Percentiles rank a stretch among this genome's conserved stretches.
Evolutionary conservation across 2,888 invertebrate genomes (phyloP).

Genomic region (Troides helena): DNA sequence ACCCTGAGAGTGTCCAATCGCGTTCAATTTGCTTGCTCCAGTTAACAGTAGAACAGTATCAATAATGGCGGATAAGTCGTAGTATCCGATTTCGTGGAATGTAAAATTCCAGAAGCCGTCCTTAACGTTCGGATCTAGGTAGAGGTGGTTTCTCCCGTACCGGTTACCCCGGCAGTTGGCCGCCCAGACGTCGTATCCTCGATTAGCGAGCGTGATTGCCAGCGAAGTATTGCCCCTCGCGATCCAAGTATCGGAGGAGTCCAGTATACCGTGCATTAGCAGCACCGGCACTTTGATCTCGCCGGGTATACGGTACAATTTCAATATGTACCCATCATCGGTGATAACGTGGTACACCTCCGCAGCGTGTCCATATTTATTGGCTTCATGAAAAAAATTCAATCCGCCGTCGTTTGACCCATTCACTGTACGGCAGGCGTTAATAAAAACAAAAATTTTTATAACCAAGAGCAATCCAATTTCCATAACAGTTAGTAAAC

Average conservation of each 20-base stretch:
- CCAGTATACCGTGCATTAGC: constrained; percentile 43
- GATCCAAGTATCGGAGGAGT: constrained; percentile 43
- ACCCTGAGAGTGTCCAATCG: constrained; percentile 85
- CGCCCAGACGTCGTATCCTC: constrained; percentile 53
- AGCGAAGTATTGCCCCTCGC: constrained; percentile 43
- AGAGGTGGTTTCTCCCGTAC: constrained; percentile 76
- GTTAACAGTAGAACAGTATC: constrained; percentile 57
- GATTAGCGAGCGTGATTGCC: constrained; percentile 36
- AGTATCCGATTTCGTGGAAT: constrained; percentile 84
- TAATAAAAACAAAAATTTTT: not conserved
- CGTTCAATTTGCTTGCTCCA: constrained; percentile 72
- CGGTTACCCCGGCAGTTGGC: constrained; percentile 78
- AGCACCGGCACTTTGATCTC: constrained; percentile 36
- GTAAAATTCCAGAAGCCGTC: constrained; percentile 73
- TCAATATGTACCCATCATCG: constrained; percentile 46
- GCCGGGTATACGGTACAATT: constrained; percentile 41
- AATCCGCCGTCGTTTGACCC: constrained; percentile 37
- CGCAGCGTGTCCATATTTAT: constrained; percentile 51
- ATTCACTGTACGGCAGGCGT: not conserved
- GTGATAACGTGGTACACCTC: constrained; percentile 40
- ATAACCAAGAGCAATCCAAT: not conserved
- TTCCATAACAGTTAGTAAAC: not conserved
- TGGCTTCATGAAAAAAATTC: constrained; percentile 56
- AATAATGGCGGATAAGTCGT: constrained; percentile 83
- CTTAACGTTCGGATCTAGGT: constrained; percentile 50